phyloP scores from a whole-genome alignment of 2,113 vertebrate genomes.

The Neopipo cinnamomea region DNA sequence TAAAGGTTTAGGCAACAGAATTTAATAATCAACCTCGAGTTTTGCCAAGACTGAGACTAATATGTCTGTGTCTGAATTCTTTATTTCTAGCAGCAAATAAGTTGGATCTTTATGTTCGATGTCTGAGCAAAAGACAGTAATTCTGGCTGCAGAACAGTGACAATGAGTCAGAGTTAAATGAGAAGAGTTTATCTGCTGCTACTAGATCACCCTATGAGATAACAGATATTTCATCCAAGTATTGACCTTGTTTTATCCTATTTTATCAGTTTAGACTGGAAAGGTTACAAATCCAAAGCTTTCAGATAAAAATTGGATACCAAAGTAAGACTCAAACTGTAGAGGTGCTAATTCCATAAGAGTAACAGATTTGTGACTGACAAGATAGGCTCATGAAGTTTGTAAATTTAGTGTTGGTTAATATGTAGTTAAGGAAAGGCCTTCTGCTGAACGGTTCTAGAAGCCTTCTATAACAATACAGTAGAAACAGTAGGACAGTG shows the following conservation, averaged over 20 bases:
- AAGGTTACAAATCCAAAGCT: neutral
- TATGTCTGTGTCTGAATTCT: neutral
- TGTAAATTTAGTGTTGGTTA: neutral
- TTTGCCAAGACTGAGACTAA: neutral
- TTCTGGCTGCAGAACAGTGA: neutral
- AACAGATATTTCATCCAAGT: neutral
- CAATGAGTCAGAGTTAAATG: neutral
- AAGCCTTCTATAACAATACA: neutral
- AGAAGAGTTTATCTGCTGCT: neutral
- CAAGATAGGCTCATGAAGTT: neutral
- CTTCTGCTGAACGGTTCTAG: neutral
- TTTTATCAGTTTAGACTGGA: neutral
- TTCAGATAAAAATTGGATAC: neutral
- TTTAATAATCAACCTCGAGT: neutral
- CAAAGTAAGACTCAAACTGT: neutral
- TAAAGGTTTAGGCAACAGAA: neutral
- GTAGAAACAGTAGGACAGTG: neutral
- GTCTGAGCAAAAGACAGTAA: neutral
- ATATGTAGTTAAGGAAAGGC: neutral
- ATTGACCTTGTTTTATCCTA: neutral
- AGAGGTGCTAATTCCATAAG: neutral
- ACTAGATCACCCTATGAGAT: neutral
- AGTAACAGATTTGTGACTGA: neutral
- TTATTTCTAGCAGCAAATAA: neutral
- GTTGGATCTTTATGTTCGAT: neutral